Evolutionary conservation across 2,113 vertebrate genomes (phyloP).

Genomic region (Saimiri boliviensis): DNA sequence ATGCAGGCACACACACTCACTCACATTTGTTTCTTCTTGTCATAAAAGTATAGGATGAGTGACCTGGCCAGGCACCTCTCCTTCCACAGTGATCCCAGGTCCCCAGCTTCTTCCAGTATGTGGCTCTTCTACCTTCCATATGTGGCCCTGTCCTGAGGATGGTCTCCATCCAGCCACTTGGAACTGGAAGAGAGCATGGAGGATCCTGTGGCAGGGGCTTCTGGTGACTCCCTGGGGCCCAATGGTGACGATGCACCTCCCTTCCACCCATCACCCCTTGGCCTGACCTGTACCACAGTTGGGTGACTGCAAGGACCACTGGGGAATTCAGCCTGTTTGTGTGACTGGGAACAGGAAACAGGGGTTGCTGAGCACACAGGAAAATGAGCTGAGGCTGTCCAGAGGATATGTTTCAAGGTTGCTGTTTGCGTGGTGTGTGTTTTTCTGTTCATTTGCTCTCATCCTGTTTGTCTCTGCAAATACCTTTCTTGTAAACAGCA

Average conservation of each 20-base stretch:
- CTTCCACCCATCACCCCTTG: accelerated
- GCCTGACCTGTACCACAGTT: accelerated
- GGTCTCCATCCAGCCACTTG: neutral
- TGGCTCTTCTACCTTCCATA: neutral
- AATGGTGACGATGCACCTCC: accelerated
- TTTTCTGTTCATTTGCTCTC: neutral
- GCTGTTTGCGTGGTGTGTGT: too few relatives aligned
- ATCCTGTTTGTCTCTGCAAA: too few relatives aligned
- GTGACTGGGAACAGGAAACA: neutral
- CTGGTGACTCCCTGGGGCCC: too few relatives aligned
- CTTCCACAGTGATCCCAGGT: accelerated
- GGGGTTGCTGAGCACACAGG: too few relatives aligned
- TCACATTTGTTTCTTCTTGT: accelerated
- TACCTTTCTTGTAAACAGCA: too few relatives aligned
- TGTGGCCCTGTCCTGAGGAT: neutral
- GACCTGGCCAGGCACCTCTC: neutral
- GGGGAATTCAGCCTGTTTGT: neutral
- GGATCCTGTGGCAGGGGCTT: neutral
- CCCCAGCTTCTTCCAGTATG: neutral
- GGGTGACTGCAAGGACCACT: neutral
- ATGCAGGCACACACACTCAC: too few relatives aligned
- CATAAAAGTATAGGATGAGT: accelerated
- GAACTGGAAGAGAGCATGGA: neutral
- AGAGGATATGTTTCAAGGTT: too few relatives aligned
- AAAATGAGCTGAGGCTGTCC: accelerated